Conservation (phyloP, 2,113 vertebrate species). For the Solea solea region DNA sequence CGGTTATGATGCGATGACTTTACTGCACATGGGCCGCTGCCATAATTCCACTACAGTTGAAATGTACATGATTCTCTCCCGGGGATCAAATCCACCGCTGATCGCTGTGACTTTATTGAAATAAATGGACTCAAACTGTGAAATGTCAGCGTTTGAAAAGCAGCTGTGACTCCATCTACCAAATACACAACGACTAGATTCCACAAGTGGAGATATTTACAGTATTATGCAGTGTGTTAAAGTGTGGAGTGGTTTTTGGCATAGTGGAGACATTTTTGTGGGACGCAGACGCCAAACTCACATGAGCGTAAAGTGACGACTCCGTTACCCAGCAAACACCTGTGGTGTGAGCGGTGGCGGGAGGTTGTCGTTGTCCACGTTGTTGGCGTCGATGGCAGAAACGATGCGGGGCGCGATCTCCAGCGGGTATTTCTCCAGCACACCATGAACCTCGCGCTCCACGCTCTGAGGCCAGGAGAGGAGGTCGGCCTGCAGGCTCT, state of each 20-base stretch:
- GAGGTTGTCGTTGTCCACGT: constrained; percentile 89
- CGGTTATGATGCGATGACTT: no score
- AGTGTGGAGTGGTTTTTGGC: no score
- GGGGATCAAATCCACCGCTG: background rate
- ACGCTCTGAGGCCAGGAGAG: constrained; percentile 89
- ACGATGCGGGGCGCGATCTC: constrained; percentile 84
- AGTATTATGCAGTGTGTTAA: no score
- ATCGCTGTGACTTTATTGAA: background rate
- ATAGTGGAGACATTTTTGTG: no score
- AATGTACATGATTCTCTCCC: background rate
- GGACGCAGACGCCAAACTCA: background rate
- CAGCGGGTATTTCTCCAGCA: constrained; percentile 90
- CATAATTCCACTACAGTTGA: background rate
- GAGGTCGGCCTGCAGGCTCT: constrained; percentile 89
- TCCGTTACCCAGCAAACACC: constrained; percentile 87
- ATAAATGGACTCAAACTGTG: background rate
- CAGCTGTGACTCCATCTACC: background rate
- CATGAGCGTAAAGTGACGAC: background rate
- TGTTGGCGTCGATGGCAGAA: constrained; percentile 92
- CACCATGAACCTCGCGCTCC: constrained; percentile 87
- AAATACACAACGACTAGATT: no score
- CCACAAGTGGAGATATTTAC: no score
- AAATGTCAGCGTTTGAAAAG: background rate
- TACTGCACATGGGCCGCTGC: no score
- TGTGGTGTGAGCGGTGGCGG: constrained; percentile 92